Percentiles rank a stretch among this genome's conserved stretches.
These are phyloP conservation scores for Gymnothorax javanicus DNA, from an alignment of 2,797 vertebrate genomes.

Conservation along the genomic window DNA sequence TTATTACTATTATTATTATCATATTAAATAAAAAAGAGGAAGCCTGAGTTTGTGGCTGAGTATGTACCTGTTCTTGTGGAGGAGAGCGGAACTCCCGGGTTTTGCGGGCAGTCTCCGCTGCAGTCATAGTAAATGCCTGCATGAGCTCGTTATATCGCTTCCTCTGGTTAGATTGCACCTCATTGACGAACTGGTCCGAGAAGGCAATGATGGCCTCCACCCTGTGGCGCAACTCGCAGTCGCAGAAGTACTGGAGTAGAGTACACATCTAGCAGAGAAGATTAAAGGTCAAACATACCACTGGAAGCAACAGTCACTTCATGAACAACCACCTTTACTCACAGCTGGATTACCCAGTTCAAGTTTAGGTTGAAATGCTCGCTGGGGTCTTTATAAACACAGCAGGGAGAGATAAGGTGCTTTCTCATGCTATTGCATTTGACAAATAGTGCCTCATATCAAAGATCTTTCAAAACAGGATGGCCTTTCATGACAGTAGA, in stretches of 20 bases:
- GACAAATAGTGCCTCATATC: too few relatives aligned
- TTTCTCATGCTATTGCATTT: too few relatives aligned
- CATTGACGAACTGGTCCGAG: constrained; percentile 84
- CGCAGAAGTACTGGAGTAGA: constrained; percentile 93
- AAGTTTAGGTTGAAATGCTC: not conserved
- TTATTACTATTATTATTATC: too few relatives aligned
- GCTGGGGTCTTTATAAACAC: not conserved
- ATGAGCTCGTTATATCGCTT: constrained; percentile 85
- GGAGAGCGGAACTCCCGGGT: constrained; percentile 93
- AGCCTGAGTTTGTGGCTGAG: too few relatives aligned
- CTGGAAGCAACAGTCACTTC: too few relatives aligned
- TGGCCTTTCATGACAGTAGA: not conserved
- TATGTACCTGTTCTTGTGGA: constrained; percentile 88
- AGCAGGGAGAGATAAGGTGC: not conserved
- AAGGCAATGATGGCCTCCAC: constrained; percentile 90
- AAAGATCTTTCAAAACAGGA: too few relatives aligned
- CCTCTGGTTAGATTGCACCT: constrained; percentile 87
- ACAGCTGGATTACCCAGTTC: not conserved
- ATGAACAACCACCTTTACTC: not conserved
- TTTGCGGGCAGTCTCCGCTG: constrained; percentile 88
- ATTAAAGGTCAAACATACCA: not conserved
- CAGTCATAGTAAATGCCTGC: constrained; percentile 87
- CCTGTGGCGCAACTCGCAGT: constrained; percentile 91
- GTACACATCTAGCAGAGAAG: constrained; percentile 82
- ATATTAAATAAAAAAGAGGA: too few relatives aligned